phyloP scores from a whole-genome alignment of 2,113 vertebrate species.

The Miniopterus natalensis region DNA sequence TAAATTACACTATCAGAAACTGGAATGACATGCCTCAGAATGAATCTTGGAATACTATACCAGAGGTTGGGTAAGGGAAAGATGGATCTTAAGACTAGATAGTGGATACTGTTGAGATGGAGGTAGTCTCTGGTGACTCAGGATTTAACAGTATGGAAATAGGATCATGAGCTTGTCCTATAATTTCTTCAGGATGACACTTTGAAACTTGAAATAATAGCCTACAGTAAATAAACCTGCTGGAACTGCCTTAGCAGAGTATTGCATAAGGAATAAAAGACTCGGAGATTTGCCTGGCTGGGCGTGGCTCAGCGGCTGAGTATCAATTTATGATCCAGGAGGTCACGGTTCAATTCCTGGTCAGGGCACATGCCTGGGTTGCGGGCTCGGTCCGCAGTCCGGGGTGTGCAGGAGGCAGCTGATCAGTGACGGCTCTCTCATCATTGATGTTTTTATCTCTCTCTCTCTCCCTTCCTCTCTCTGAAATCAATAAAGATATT shows the following conservation, averaged over 20 bases:
- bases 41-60: not conserved
- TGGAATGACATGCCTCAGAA: not conserved
- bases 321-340: too few relatives aligned
- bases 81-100: not conserved
- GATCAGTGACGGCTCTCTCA: too few relatives aligned
- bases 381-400: too few relatives aligned
- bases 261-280: not conserved
- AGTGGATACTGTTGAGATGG: not conserved
- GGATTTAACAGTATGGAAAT: not conserved
- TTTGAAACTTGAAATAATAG: not conserved
- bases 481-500: too few relatives aligned
- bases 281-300: not conserved
- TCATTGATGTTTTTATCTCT: too few relatives aligned
- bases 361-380: too few relatives aligned
- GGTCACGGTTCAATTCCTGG: too few relatives aligned
- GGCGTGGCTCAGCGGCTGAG: too few relatives aligned
- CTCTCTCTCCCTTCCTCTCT: too few relatives aligned
- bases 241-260: not conserved
- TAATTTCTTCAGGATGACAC: not conserved
- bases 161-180: not conserved
- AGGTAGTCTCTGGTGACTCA: not conserved
- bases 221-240: not conserved
- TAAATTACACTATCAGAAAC: not conserved
- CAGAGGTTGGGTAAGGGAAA: rapidly evolving
- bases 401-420: too few relatives aligned